phyloP scores from a whole-genome alignment of 2,113 vertebrate genomes.

The Erythrocebus patas region DNA sequence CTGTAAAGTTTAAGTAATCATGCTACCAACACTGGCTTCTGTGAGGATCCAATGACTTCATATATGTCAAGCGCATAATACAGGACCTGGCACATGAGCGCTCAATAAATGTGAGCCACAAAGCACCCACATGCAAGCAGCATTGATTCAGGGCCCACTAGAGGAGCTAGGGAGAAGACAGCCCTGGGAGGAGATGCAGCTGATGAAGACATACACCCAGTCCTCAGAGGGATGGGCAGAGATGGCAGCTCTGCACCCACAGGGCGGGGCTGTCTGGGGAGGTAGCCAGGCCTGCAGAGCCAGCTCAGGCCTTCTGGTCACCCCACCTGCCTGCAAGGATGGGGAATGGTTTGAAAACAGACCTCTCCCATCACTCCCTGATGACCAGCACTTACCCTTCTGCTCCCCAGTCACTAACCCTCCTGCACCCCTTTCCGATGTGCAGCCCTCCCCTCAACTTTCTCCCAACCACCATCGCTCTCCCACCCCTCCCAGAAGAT shows the following conservation, averaged over 20 bases:
- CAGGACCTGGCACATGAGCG: background rate
- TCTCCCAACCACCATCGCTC: background rate
- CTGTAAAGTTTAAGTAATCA: background rate
- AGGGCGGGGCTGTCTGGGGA: background rate
- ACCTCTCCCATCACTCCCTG: background rate
- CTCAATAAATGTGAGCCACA: background rate
- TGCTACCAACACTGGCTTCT: background rate
- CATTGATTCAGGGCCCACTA: background rate
- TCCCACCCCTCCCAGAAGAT: background rate
- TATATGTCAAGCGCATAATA: background rate
- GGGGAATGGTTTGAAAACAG: background rate
- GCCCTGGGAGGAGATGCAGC: background rate
- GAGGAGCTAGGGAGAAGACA: background rate
- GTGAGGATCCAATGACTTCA: background rate
- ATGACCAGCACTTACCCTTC: background rate
- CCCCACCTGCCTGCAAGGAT: background rate
- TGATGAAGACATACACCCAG: background rate
- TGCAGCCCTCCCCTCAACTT: background rate
- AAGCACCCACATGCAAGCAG: background rate
- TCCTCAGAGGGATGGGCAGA: conserved; percentile 75
- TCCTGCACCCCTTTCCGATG: background rate
- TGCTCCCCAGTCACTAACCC: background rate
- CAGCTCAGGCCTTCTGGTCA: background rate
- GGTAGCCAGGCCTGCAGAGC: conserved; percentile 28
- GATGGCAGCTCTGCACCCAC: conserved; percentile 61